Base-by-base conservation (phyloP, 2,113 vertebrate genomes). In the Pogona vitticeps region DNA sequence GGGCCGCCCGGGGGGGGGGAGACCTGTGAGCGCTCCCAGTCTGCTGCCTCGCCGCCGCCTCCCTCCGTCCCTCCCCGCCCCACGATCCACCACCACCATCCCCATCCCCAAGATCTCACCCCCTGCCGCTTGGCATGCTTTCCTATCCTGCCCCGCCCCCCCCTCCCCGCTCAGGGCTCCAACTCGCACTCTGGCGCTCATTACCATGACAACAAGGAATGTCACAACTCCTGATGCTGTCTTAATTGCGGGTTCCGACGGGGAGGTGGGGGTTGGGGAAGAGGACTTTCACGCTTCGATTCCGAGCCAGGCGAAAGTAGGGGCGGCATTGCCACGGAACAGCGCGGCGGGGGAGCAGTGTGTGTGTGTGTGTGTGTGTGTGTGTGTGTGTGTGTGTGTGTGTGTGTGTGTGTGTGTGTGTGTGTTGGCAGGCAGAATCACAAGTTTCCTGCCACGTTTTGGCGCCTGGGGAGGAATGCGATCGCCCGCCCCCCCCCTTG, bases 181-280 rank as follows among this genome's bases (percentile, higher is more conserved):
- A 33, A 83, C 91, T 88, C 38, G 36, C 68, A 28, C 83, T 82
- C 87, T 89, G 89, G 91, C 93, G 89, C 95, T 94, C 87, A 95
- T 95, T 95, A 91, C 95, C 93, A 93, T 94, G 94, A 94, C 95
- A 95, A 95, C 93, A 65, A 90, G 56, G 70, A 84, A 75, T 88
- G 87, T 84, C 87, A 88, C 82, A 67, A 67, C 59, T 86, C 89
- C 89, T 88, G 95, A 87, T 73, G 87, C 93, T 79, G 88, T 86
- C 89, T 93, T 83, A 75, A 89, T 91, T 92, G 93, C 90, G n/a
- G 38, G 92, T 90, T 83, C 91, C 89, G 90, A 86, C 52, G 71
- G 46, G 79, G n/a, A 68, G 73, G 9, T 4, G 52, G n/a, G 58
- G 36, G n/a, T 10, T 71, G 59, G 8, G 65, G 7, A 5, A n/a